Percentiles rank a stretch among this genome's conserved stretches.
Evolutionary conservation across 2,888 invertebrate species (phyloP).

Genomic region (Brachynemurus nebulosus): DNA sequence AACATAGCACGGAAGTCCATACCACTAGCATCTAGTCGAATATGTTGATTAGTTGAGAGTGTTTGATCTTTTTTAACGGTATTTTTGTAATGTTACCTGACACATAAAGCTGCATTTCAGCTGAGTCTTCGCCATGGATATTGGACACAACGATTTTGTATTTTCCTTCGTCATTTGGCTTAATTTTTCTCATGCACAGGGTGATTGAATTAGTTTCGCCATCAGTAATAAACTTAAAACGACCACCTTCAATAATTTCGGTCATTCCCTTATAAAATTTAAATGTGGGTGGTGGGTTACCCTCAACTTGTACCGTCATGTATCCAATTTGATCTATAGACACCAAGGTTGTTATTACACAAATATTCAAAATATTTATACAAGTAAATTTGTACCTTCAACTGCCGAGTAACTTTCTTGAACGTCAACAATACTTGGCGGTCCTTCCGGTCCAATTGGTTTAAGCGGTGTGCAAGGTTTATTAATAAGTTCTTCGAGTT

Average conservation of each 20-base stretch:
- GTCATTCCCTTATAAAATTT: constrained; percentile 90
- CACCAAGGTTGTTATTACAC: not conserved
- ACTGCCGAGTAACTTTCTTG: constrained; percentile 92
- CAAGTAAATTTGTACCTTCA: constrained; percentile 55
- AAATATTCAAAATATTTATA: no score
- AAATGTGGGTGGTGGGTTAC: constrained; percentile 88
- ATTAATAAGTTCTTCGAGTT: constrained; percentile 80
- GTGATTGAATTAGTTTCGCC: constrained; percentile 86
- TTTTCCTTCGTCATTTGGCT: constrained; percentile 93
- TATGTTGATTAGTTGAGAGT: not conserved
- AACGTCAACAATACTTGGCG: constrained; percentile 82
- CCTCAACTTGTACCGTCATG: constrained; percentile 85
- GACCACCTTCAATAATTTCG: constrained; percentile 88
- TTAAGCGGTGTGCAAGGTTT: constrained; percentile 82
- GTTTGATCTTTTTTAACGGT: not conserved
- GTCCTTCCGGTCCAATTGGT: constrained; percentile 64
- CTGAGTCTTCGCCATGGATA: constrained; percentile 88
- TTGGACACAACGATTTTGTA: constrained; percentile 89
- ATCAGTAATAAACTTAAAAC: constrained; percentile 90
- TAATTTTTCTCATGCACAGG: constrained; percentile 88
- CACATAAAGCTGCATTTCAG: constrained; percentile 91
- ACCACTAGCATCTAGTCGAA: constrained; percentile 70
- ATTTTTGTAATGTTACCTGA: constrained; percentile 48
- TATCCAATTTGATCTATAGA: constrained; percentile 77
- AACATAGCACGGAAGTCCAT: constrained; percentile 99